A percentile compares a stretch with the other conserved stretches of the same genome.
phyloP scores from a whole-genome alignment of 1,140 invertebrate genomes.

The Mesaphorura yosii region DNA sequence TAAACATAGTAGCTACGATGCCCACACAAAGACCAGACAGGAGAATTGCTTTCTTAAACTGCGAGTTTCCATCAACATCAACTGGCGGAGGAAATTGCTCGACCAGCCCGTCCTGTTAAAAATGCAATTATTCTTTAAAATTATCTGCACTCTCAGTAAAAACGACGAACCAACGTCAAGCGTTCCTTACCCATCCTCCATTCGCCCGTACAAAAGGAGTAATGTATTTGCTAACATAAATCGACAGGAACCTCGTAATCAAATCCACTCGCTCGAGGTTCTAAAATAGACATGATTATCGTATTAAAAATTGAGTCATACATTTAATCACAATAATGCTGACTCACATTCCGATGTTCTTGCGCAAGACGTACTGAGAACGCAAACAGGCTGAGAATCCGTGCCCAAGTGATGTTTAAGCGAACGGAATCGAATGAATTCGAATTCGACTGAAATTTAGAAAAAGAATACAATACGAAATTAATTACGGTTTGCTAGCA shows the following conservation, averaged over 20 bases:
- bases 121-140: background rate
- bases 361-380: slow-evolving; percentile 47
- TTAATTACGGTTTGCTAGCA: background rate
- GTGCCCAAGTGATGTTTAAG: slow-evolving; percentile 46
- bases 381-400: slow-evolving; percentile 49
- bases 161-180: background rate
- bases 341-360: slow-evolving; percentile 39
- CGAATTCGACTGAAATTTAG: slow-evolving; percentile 22
- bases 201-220: slow-evolving; percentile 38
- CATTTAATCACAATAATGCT: background rate
- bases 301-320: background rate
- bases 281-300: slow-evolving; percentile 14
- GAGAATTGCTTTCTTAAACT: slow-evolving; percentile 21
- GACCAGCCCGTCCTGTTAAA: slow-evolving; percentile 25
- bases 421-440: slow-evolving; percentile 12
- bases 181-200: slow-evolving; percentile 40
- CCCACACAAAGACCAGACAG: slow-evolving; percentile 31
- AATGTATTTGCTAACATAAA: slow-evolving; percentile 39
- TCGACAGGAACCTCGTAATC: slow-evolving; percentile 37
- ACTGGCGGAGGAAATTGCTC: slow-evolving; percentile 24
- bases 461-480: background rate
- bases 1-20: slow-evolving; percentile 23
- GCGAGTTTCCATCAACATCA: slow-evolving; percentile 7
- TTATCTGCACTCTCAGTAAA: background rate
- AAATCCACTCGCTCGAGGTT: slow-evolving; percentile 30